Conservation (phyloP, 1,140 invertebrate species). For the Calliphora vicina region DNA sequence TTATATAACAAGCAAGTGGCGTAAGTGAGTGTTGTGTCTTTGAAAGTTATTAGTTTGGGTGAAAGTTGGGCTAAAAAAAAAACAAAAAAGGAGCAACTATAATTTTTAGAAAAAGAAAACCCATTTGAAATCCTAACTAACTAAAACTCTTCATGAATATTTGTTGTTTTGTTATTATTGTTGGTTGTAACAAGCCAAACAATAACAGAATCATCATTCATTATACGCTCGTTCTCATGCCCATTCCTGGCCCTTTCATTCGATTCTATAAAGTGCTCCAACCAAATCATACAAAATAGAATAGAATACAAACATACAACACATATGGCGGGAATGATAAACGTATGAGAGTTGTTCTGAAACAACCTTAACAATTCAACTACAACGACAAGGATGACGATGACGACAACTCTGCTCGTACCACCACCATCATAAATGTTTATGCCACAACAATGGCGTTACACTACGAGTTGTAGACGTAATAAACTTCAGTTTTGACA, state of each 20-base stretch:
- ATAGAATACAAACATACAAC: not conserved
- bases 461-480: conserved; percentile 37
- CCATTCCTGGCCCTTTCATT: not conserved
- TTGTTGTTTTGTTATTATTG: not conserved
- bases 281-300: not conserved
- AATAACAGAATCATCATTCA: conserved; percentile 32
- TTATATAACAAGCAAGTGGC: not conserved
- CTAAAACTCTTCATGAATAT: not conserved
- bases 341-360: not conserved
- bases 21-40: not conserved
- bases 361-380: conserved; percentile 27
- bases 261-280: not conserved
- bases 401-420: not conserved
- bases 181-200: not conserved
- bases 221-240: not conserved
- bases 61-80: too few relatives aligned
- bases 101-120: not conserved
- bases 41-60: not conserved
- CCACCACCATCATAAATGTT: conserved; percentile 23
- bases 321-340: conserved; percentile 37
- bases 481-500: conserved; percentile 42
- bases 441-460: conserved; percentile 34
- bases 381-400: not conserved
- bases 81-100: not conserved
- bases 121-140: not conserved